These are phyloP conservation scores for Fulmarus glacialis DNA, from an alignment of 2,113 vertebrate species.

Conservation along the genomic window DNA sequence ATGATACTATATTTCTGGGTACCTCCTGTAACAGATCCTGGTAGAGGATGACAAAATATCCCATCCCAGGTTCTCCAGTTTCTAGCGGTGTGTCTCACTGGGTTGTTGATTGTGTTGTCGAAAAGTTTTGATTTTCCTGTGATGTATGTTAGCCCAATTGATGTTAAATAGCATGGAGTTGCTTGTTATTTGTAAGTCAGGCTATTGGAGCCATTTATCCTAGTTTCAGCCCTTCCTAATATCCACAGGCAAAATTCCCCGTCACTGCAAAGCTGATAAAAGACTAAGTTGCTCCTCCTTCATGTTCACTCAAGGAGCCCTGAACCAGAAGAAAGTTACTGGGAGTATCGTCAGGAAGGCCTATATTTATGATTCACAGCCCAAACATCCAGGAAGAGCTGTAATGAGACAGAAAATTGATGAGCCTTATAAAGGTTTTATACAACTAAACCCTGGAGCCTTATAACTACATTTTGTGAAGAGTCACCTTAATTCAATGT, in stretches of 20 bases:
- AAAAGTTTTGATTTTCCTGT: constrained; percentile 29
- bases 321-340: constrained; percentile 23
- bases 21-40: not conserved
- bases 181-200: constrained; percentile 51
- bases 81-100: not conserved
- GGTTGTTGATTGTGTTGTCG: constrained; percentile 33
- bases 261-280: constrained; percentile 58
- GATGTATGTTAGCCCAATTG: constrained; percentile 39
- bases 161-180: constrained; percentile 42
- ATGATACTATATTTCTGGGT: not conserved
- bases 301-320: constrained; percentile 12
- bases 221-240: constrained; percentile 46
- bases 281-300: constrained; percentile 49
- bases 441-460: constrained; percentile 38
- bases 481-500: constrained; percentile 61
- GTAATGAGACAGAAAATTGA: constrained; percentile 61
- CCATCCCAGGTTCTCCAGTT: not conserved
- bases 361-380: constrained; percentile 55
- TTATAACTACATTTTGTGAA: constrained; percentile 45
- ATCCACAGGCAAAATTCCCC: constrained; percentile 47
- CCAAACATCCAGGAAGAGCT: constrained; percentile 36
- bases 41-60: not conserved
- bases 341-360: not conserved
- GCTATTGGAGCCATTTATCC: constrained; percentile 66
- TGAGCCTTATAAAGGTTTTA: constrained; percentile 61